Evolutionary conservation across 2,888 invertebrate genomes (phyloP).

Genomic region (Drosophila koepferae): DNA sequence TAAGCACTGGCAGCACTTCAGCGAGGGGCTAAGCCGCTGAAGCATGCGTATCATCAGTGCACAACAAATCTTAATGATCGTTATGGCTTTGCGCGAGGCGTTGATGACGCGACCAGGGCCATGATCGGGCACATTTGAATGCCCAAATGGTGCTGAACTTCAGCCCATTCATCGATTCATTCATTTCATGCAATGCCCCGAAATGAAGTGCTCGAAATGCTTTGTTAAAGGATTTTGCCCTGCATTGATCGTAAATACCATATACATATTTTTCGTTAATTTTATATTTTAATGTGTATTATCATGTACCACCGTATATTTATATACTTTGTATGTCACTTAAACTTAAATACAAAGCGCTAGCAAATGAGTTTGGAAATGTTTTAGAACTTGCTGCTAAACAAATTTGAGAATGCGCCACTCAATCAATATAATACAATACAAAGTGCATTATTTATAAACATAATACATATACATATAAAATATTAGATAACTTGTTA

Average conservation of each 20-base stretch:
- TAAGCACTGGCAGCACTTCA: conserved; percentile 23
- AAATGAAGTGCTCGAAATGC: conserved; percentile 72
- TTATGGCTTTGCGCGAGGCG: conserved; percentile 58
- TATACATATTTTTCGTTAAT: conserved; percentile 34
- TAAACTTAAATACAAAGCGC: conserved; percentile 69
- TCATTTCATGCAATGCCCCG: conserved; percentile 60
- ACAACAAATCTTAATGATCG: conserved; percentile 73
- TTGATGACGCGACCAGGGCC: conserved; percentile 61
- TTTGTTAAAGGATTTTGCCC: conserved; percentile 51
- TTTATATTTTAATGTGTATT: conserved; percentile 58
- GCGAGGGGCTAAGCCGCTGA: conserved; percentile 66
- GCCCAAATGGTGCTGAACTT: conserved; percentile 37
- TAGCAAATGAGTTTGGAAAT: conserved; percentile 65
- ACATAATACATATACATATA: conserved; percentile 53
- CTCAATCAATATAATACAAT: conserved; percentile 60
- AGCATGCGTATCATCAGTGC: conserved; percentile 75
- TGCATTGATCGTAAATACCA: conserved; percentile 34
- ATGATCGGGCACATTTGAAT: conserved; percentile 66
- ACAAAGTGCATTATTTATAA: conserved; percentile 67
- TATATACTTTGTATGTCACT: conserved; percentile 49
- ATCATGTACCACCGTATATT: conserved; percentile 56
- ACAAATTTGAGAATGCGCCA: conserved; percentile 49
- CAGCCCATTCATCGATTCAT: conserved; percentile 74
- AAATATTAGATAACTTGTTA: conserved; percentile 63
- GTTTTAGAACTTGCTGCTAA: conserved; percentile 60